Conservation (phyloP, 2,113 vertebrate species). For the Lepisosteus osseus region DNA sequence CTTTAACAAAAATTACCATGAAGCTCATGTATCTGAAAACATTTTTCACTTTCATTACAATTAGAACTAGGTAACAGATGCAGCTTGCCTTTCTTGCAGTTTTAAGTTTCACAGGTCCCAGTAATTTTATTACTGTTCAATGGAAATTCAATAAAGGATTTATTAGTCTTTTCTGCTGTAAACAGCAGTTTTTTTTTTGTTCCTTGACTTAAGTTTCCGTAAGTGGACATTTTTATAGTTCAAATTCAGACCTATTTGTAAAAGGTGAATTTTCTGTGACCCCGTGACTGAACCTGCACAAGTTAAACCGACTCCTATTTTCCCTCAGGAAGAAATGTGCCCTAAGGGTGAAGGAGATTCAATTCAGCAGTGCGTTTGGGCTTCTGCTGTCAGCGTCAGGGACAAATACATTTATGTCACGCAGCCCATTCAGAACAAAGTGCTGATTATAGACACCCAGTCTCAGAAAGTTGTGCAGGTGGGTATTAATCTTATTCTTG, state of each 20-base stretch:
- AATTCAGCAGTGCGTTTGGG: slow-evolving; percentile 80
- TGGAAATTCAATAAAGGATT: slow-evolving; percentile 52
- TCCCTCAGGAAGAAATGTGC: slow-evolving; percentile 86
- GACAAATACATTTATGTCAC: slow-evolving; percentile 87
- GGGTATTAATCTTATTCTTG: slow-evolving; percentile 29
- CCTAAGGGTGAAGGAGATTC: slow-evolving; percentile 67
- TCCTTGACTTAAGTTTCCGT: slow-evolving; percentile 24
- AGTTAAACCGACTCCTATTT: slow-evolving; percentile 35
- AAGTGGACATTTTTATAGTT: neutral
- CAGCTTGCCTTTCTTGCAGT: slow-evolving; percentile 45
- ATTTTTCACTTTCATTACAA: slow-evolving; percentile 34
- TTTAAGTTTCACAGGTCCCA: slow-evolving; percentile 43
- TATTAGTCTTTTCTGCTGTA: slow-evolving; percentile 49
- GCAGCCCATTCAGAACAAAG: slow-evolving; percentile 79
- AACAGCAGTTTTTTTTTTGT: slow-evolving; percentile 45
- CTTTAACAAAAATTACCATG: neutral
- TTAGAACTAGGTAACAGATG: slow-evolving; percentile 37
- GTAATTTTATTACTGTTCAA: slow-evolving; percentile 58
- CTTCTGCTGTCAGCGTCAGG: slow-evolving; percentile 84
- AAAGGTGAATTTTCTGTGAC: neutral
- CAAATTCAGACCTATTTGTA: neutral
- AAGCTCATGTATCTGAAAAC: slow-evolving; percentile 46
- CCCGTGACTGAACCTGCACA: slow-evolving; percentile 16
- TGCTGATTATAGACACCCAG: slow-evolving; percentile 84
- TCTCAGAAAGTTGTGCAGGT: slow-evolving; percentile 91